Base-by-base conservation (phyloP, 1,140 invertebrate genomes). In the Gyrodactylus salaris region DNA sequence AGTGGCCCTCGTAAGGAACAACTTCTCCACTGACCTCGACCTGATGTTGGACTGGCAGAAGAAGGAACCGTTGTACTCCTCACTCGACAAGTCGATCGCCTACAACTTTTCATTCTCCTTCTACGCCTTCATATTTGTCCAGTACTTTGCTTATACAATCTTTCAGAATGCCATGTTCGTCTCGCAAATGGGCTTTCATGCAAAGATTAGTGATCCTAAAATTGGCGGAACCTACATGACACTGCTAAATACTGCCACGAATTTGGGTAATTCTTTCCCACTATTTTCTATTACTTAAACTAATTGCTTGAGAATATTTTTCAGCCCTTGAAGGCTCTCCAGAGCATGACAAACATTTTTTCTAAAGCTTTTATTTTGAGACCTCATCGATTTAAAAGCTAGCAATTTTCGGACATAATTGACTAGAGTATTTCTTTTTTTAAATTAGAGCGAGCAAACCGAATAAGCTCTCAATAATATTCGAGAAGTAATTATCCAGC, bases 221-320 rank as follows among this genome's bases (percentile, higher is more conserved):
- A 89, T 97, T 2, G 95, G 95, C 22, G 95, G 94, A 24, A 98
- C 94, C 0, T 98, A 99, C 79, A 99, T 99, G 95, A 99, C 95
- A 0, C 83, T 99, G 68, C 83, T 99, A 0, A 99, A 99, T 78
- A 99, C 95, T 0, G 81, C 98, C 7, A 86, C 86, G 26, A 99
- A 99, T 84, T 83, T 99, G 26, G 95, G 80, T 72, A 54, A 72
- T 1, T 54, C n/a, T n/a, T n/a, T n/a, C n/a, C n/a, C n/a, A n/a
- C n/a, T n/a, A n/a, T n/a, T n/a, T n/a, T n/a, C n/a, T n/a, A n/a
- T n/a, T n/a, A n/a, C n/a, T n/a, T n/a, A n/a, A n/a, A n/a, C n/a
- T n/a, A n/a, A n/a, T n/a, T n/a, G n/a, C n/a, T n/a, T n/a, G n/a
- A n/a, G n/a, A n/a, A n/a, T n/a, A n/a, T n/a, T n/a, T n/a, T n/a